These are phyloP conservation scores for Sebastes matsubarae DNA, from an alignment of 2,797 vertebrate genomes.

Conservation along the genomic window DNA sequence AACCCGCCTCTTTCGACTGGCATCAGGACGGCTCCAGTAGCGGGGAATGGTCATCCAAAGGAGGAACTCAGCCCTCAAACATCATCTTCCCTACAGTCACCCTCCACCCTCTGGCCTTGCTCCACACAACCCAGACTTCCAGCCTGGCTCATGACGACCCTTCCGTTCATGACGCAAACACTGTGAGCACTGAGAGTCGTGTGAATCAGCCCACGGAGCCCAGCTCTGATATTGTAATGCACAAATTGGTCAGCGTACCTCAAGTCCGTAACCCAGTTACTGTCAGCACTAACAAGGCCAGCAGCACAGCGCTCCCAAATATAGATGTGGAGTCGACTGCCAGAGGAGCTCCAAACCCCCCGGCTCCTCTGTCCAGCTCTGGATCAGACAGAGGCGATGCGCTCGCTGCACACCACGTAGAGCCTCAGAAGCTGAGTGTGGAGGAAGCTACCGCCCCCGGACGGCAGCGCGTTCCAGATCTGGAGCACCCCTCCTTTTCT, in stretches of 20 bases:
- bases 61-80: slow-evolving; percentile 23
- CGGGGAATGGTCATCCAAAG: slow-evolving; percentile 64
- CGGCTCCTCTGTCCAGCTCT: slow-evolving; percentile 39
- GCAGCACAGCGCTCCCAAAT: slow-evolving; percentile 57
- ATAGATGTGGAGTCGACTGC: slow-evolving; percentile 50
- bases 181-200: slow-evolving; percentile 57
- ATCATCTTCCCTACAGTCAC: slow-evolving; percentile 40
- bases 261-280: slow-evolving; percentile 41
- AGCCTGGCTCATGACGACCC: not conserved
- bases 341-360: slow-evolving; percentile 34
- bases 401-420: slow-evolving; percentile 42
- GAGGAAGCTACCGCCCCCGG: slow-evolving; percentile 77
- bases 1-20: slow-evolving; percentile 27
- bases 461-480: slow-evolving; percentile 64
- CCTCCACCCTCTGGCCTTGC: slow-evolving; percentile 30
- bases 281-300: slow-evolving; percentile 45
- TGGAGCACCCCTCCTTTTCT: slow-evolving; percentile 54
- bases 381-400: slow-evolving; percentile 70
- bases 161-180: slow-evolving; percentile 33
- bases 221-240: slow-evolving; percentile 36
- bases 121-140: slow-evolving; percentile 23
- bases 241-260: slow-evolving; percentile 42
- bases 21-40: slow-evolving; percentile 80
- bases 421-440: slow-evolving; percentile 72
- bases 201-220: slow-evolving; percentile 28